Evolutionary conservation across 2,113 vertebrate species (phyloP).

Genomic region (Amazona guildingii): DNA sequence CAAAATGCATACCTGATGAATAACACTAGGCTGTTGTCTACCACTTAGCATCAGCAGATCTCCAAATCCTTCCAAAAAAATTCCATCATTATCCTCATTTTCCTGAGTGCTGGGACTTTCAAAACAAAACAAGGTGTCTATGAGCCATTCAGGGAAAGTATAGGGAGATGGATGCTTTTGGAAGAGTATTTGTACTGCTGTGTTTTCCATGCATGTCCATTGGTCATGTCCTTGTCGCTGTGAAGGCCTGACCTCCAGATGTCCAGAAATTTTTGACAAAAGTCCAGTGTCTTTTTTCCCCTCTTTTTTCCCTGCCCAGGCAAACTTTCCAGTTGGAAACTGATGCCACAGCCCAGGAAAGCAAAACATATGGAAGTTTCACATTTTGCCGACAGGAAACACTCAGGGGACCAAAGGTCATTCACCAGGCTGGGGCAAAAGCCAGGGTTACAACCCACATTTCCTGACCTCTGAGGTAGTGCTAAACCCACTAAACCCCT

Average conservation of each 20-base stretch:
- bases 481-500: conserved; percentile 6
- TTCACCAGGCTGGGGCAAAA: conserved; percentile 25
- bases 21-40: not conserved
- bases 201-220: not conserved
- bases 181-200: not conserved
- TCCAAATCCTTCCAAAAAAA: not conserved
- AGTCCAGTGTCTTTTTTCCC: not conserved
- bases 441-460: conserved; percentile 45
- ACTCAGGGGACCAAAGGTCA: conserved; percentile 45
- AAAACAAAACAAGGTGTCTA: not conserved
- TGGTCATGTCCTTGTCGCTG: accelerated
- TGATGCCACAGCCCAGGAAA: conserved; percentile 53
- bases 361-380: conserved; percentile 64
- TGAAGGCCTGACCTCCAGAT: conserved; percentile 36
- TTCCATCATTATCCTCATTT: not conserved
- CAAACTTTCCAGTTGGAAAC: conserved; percentile 60
- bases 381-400: conserved; percentile 57
- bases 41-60: not conserved
- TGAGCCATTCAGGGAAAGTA: not conserved
- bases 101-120: not conserved
- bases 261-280: conserved; percentile 43
- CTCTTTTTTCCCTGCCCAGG: not conserved
- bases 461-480: conserved; percentile 49
- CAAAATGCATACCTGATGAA: not conserved
- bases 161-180: not conserved